Base-by-base conservation (phyloP, 2,888 invertebrate species). In the Napeogenes inachia region DNA sequence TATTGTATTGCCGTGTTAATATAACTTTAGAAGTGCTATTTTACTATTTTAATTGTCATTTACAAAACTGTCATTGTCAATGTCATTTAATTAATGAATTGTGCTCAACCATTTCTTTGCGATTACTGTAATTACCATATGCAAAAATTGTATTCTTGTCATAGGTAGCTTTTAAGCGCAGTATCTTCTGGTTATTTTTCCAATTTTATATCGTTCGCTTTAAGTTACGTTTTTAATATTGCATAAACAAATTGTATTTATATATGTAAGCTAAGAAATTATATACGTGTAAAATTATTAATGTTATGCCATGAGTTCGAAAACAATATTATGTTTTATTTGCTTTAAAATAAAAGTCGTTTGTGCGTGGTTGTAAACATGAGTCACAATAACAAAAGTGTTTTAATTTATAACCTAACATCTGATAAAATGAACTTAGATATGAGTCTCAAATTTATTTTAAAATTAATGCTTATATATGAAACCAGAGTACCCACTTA, bases 281-380 rank as follows among this genome's bases (percentile, higher is more conserved):
- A 56, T 56, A 13, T 55, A 45, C 32, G 74, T 81, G 78, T 83
- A 78, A 77, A 76, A 80, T 77, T 79, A 79, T 82, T 78, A 77
- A 80, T 84, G 80, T 84, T 79, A 87, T 85, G 89, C 88, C 89
- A 89, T 89, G 85, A 81, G 80, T 82, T 76, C 76, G 80, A 79
- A 82, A 83, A 86, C 80, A 81, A 76, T 79, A 79, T 80, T 75
- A 77, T 78, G 79, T 84, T 84, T 84, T 86, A 84, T 82, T 85
- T 78, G 89, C 89, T 89, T 89, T 77, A 82, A 84, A 84, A 80
- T 84, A 80, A 85, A 85, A 75, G 82, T 82, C 86, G 87, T 87
- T 86, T 87, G 88, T 87, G 87, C 85, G 85, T 86, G 86, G 87
- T 88, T 88, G 83, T 89, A 87, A 89, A 88, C 85, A 86, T 66